phyloP scores from a whole-genome alignment of 2,888 invertebrate species.

The Cosmia trapezina region DNA sequence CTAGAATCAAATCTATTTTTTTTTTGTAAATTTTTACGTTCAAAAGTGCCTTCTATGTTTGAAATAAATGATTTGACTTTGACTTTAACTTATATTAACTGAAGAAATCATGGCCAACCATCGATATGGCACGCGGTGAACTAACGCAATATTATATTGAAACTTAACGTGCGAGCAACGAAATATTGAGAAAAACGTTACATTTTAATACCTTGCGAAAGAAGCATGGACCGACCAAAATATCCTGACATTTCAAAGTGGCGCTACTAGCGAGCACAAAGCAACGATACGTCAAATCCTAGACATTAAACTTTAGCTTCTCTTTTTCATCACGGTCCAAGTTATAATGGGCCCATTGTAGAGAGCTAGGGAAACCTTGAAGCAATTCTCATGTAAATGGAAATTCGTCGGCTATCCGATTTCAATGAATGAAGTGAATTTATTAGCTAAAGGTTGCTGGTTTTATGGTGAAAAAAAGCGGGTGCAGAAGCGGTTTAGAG shows the following conservation, averaged over 20 bases:
- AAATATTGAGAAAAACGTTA: slow-evolving; percentile 36
- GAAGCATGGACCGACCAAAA: background rate
- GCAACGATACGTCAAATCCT: background rate
- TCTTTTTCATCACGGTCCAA: slow-evolving; percentile 19
- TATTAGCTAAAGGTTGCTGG: slow-evolving; percentile 28
- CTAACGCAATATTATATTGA: slow-evolving; percentile 44
- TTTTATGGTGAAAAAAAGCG: background rate
- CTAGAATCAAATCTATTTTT: too few relatives aligned
- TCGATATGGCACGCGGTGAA: slow-evolving; percentile 10
- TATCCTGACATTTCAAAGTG: slow-evolving; percentile 2
- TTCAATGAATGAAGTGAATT: slow-evolving; percentile 58
- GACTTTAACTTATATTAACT: background rate
- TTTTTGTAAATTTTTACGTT: too few relatives aligned
- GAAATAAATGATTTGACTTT: too few relatives aligned
- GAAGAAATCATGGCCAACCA: slow-evolving; percentile 17
- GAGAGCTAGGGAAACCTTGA: slow-evolving; percentile 51
- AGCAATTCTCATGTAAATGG: slow-evolving; percentile 59
- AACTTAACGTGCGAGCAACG: slow-evolving; percentile 36
- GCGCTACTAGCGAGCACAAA: slow-evolving; percentile 11
- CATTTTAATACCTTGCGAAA: slow-evolving; percentile 35
- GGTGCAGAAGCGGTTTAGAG: background rate
- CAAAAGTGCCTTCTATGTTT: too few relatives aligned
- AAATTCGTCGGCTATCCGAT: slow-evolving; percentile 54
- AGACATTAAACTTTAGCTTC: slow-evolving; percentile 22
- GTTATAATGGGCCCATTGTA: slow-evolving; percentile 2